phyloP scores from a whole-genome alignment of 2,888 invertebrate genomes.

The Campoletis raptor region DNA sequence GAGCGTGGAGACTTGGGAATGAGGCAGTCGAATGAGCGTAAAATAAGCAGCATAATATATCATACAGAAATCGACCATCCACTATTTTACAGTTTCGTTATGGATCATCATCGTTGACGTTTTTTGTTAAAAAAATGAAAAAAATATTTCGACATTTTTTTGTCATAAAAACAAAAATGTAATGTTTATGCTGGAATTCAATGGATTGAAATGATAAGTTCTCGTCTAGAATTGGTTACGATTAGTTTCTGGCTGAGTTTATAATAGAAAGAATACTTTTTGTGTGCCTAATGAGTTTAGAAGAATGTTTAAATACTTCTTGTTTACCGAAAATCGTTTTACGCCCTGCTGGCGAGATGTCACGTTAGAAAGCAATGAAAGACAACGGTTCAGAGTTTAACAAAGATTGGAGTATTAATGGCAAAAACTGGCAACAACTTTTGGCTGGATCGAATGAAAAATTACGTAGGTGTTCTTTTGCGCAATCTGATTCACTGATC shows the following conservation, averaged over 20 bases:
- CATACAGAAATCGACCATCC: slow-evolving; percentile 10
- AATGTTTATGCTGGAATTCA: not conserved
- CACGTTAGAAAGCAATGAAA: not conserved
- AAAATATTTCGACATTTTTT: not conserved
- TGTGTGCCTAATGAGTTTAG: too few species aligned
- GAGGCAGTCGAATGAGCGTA: slow-evolving; percentile 42
- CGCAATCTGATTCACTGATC: not conserved
- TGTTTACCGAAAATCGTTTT: not conserved
- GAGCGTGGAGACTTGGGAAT: slow-evolving; percentile 41
- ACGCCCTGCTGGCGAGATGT: not conserved
- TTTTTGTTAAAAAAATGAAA: not conserved
- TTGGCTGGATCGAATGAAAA: slow-evolving; percentile 11
- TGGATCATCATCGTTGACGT: slow-evolving; percentile 18
- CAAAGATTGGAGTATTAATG: not conserved
- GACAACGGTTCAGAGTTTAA: too few species aligned
- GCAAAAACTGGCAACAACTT: not conserved
- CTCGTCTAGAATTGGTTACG: not conserved
- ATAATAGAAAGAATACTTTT: too few species aligned
- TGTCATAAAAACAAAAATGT: not conserved
- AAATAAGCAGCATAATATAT: slow-evolving; percentile 24
- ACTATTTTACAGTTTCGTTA: slow-evolving; percentile 4
- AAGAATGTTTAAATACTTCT: not conserved
- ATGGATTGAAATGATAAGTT: not conserved
- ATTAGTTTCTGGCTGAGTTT: too few species aligned
- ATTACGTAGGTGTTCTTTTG: slow-evolving; percentile 7